phyloP scores from a whole-genome alignment of 2,888 invertebrate genomes.

The Seira ritae region DNA sequence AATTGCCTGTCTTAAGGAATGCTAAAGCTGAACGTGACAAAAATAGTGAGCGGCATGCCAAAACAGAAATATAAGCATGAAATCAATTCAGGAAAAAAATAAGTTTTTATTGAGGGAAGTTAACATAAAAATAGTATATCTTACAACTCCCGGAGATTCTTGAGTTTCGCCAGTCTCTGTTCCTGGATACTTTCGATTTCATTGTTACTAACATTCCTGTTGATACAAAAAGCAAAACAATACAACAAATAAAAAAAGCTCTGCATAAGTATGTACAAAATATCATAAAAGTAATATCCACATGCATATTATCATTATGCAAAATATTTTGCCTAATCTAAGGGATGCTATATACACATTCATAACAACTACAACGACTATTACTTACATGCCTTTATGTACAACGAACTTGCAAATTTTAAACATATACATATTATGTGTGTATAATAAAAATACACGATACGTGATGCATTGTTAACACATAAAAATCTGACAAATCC shows the following conservation, averaged over 20 bases:
- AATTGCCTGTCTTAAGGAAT: background rate
- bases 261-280: slow-evolving; percentile 28
- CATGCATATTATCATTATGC: too few species aligned
- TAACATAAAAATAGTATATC: slow-evolving; percentile 73
- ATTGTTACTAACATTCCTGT: slow-evolving; percentile 78
- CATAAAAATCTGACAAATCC: too few species aligned
- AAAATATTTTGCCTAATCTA: too few species aligned
- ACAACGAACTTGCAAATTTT: too few species aligned
- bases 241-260: slow-evolving; percentile 54
- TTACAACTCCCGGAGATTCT: slow-evolving; percentile 79
- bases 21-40: background rate
- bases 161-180: slow-evolving; percentile 77
- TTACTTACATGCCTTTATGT: too few species aligned
- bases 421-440: too few species aligned
- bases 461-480: too few species aligned
- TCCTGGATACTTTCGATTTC: slow-evolving; percentile 78
- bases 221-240: slow-evolving; percentile 73
- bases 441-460: too few species aligned
- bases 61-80: background rate
- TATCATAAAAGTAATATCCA: too few species aligned
- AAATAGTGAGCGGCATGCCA: background rate
- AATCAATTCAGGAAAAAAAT: background rate
- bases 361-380: too few species aligned
- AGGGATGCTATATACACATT: too few species aligned
- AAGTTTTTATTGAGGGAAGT: background rate